Base-by-base conservation (phyloP, 2,888 invertebrate species). In the Gisinianus flammeolus region DNA sequence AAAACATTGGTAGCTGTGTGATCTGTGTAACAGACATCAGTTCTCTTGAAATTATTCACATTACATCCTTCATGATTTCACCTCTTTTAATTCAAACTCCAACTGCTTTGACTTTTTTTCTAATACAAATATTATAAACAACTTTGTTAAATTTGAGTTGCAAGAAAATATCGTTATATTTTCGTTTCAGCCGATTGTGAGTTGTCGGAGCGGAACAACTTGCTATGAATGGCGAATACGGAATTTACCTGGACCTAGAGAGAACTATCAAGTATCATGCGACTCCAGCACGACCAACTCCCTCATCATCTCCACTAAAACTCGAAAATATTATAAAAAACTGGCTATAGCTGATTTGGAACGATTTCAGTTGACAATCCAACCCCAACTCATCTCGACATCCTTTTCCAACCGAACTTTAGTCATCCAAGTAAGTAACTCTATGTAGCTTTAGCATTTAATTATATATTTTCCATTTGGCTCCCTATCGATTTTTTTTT, bases 141-240 rank as follows among this genome's bases (percentile, higher is more conserved):
- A 44, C 8, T 44, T 44, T 12, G 8, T 44, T 44, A 12, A 44
- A 44, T 44, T 44, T 44, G 16, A 44, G 16, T 44, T 12, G 16
- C 52, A 44, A 44, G 8, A 44, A 44, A 44, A 44, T 44, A 12
- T 8, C 16, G 52, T 16, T 44, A 44, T 44, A 44, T 44, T 44
- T n/a, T 8, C 19, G 8, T 64, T 24, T n/a, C 64, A 77, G 77
- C 77, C 77, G 28, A 31, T 31, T 12, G 71, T 77, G 33, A 71
- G 31, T 44, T 77, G 56, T 28, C 24, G 71, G 35, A 62, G 70
- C n/a, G 30, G 28, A 0, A 30, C 26, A 22, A 22, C 28, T n/a
- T 77, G 26, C 64, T 77, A 71, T 52, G 77, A 77, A 52, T 77
- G 77, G 77, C 24, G 77, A 26, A 64, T 77, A n/a, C 52, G 77